Base-by-base conservation (phyloP, 2,888 invertebrate genomes). In the Nomada flava region DNA sequence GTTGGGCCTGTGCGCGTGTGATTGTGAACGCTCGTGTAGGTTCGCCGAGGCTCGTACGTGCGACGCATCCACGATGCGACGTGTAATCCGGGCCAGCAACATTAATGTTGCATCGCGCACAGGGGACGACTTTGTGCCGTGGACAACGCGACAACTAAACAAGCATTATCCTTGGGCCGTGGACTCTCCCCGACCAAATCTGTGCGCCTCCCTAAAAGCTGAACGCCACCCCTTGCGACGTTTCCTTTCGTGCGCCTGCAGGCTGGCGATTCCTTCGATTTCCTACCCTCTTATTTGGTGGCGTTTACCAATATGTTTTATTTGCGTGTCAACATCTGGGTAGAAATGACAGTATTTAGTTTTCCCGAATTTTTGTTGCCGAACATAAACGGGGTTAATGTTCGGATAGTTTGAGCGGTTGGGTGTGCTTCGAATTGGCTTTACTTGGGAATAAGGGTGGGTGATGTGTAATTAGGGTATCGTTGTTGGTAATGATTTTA, bases 21-120 rank as follows among this genome's bases (percentile, higher is more conserved):
- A 36, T 4, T 7, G 26, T 2, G 23, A 3, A 7, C 47, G 52
- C n/a, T 0, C 23, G 76, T 23, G 65, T 57, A 4, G 53, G 57
- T 57, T 71, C 44, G 71, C 7, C 59, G 60, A 67, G 70, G 52
- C 47, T 52, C 18, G 68, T 80, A 75, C 78, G 83, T 60, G 83
- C 67, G 64, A 85, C 74, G 78, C 82, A 85, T 83, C 60, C 75
- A 23, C 79, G 79, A 82, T 82, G 65, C 73, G 71, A 55, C 84
- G 77, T 83, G 89, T 89, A 90, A 90, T 88, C 88, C 90, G 83
- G 80, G 86, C 84, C 76, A 85, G 89, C 85, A 71, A 80, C 91
- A 92, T 92, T 90, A 92, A 92, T 91, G 89, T 91, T 92, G 90
- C 90, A 92, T 86, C 82, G 86, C 72, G 81, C 75, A 23, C 55